Base-by-base conservation (phyloP, 1,140 invertebrate species). In the Bombus sibiricus region DNA sequence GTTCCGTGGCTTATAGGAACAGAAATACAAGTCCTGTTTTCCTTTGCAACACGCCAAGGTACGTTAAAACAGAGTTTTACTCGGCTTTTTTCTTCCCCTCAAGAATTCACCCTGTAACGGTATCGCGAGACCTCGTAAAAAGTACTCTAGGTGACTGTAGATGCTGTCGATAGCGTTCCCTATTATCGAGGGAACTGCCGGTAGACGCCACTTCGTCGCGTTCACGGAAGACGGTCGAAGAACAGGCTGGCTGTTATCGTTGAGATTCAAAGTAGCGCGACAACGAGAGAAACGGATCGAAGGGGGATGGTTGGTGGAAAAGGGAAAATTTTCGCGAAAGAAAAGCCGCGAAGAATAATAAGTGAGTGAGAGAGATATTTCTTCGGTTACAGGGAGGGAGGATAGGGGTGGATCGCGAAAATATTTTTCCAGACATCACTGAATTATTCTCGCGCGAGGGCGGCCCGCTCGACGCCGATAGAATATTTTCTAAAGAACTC, bases 401-500 rank as follows among this genome's bases (percentile, higher is more conserved):
- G n/a, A 32, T 3, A 34, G 57, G 62, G 74, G 39, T 62, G 66
- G 47, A 86, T 82, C 79, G 75, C 57, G 79, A 93, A 93, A 92
- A 91, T 92, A 91, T 93, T 93, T 93, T 91, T 88, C 88, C 86
- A 89, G 75, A 71, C 88, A 85, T 74, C 83, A 84, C 83, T 80
- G 86, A 92, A 91, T 92, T 90, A 91, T 91, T 91, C 92, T 81
- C 87, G 73, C 74, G 71, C 25, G 1, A 15, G 25, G 15, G 71
- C 2, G 85, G 81, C 86, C 89, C 90, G 89, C 74, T 80, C 76
- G 71, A 37, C 75, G 86, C 78, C 86, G 88, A 93, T 91, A 89
- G 91, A 91, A 92, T 92, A 84, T 91, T 91, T 88, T 91, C 86
- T 89, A 90, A 85, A 89, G 85, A 87, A 92, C 91, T 92, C 90